Base-by-base conservation (phyloP, 2,113 vertebrate species). In the Atrichornis clamosus region DNA sequence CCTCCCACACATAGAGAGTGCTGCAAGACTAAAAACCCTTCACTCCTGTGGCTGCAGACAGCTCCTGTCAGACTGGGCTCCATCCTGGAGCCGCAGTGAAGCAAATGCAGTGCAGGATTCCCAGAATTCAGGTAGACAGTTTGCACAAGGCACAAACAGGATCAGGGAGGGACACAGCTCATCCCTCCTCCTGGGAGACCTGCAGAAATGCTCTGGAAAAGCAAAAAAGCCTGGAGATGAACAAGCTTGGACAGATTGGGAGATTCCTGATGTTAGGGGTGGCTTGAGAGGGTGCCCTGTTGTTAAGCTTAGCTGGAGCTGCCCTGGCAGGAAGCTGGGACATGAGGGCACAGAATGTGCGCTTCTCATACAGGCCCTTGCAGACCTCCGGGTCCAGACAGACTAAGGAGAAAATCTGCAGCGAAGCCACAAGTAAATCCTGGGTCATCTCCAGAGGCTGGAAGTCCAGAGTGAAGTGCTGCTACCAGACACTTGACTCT, bases 191-290 rank as follows among this genome's bases (percentile, higher is more conserved):
- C 85, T 35, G 20, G 27, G 1, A 83, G 63, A 49, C 52, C 73
- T 52, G 37, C 60, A 76, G 83, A 94, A 94, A 87, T 19, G 28
- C 44, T 88, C 65, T 87, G 83, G 60, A 90, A 94, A 89, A 67
- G 75, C 64, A 79, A 64, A 56, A 94, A 88, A 56, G 70, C 64
- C 68, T 67, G 55, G 41, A 90, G 68, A 63, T 67, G 60, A 91
- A 80, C 92, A 87, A 33, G 79, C 30, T 28, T 67, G 79, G 76
- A 53, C 87, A 92, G 2, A 39, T 9, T 9, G 5, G 24, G 52
- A 89, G 64, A 90, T 52, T 88, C 44, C 44, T 90, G 56, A 90
- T 53, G n/a, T 67, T 59, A 59, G 42, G 49, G 81, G 39, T 74
- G 64, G 76, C 79, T 93, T 42, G 60, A 93, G 81, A 89, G 24